phyloP scores from a whole-genome alignment of 1,140 invertebrate species.

The Aphidius gifuensis region DNA sequence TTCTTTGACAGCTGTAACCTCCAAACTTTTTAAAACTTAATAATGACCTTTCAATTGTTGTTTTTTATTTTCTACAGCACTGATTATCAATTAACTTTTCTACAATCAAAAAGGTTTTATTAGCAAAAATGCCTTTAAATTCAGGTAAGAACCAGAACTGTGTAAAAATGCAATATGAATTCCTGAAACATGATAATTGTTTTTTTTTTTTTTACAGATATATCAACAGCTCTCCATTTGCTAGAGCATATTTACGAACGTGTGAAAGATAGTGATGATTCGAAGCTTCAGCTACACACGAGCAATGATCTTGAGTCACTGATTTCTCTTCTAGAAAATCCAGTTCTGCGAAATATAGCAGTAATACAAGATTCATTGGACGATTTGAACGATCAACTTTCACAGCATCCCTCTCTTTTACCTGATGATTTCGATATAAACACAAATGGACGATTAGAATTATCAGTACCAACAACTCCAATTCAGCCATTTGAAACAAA shows the following conservation, averaged over 20 bases:
- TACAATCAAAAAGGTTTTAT: too few species aligned
- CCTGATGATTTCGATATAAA: conserved; percentile 90
- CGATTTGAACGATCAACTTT: conserved; percentile 76
- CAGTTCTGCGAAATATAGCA: conserved; percentile 87
- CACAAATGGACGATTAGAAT: conserved; percentile 64
- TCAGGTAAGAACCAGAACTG: too few species aligned
- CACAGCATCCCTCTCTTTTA: conserved; percentile 85
- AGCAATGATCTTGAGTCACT: conserved; percentile 83
- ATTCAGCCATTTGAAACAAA: conserved; percentile 45
- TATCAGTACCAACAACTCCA: conserved; percentile 56
- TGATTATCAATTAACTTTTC: too few species aligned
- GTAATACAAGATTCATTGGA: conserved; percentile 83
- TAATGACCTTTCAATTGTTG: too few species aligned
- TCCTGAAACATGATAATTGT: too few species aligned
- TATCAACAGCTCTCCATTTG: conserved; percentile 61
- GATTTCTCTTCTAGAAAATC: conserved; percentile 85
- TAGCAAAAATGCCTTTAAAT: too few species aligned
- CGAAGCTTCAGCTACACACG: conserved; percentile 63
- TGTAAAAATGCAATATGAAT: too few species aligned
- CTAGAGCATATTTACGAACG: conserved; percentile 62
- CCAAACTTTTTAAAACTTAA: too few species aligned
- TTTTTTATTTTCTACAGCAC: too few species aligned
- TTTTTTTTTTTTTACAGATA: conserved; percentile 42
- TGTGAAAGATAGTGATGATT: conserved; percentile 58
- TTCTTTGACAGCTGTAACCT: too few species aligned